Evolutionary conservation across 2,888 invertebrate species (phyloP).

Genomic region (Zaprionus bogoriensis): DNA sequence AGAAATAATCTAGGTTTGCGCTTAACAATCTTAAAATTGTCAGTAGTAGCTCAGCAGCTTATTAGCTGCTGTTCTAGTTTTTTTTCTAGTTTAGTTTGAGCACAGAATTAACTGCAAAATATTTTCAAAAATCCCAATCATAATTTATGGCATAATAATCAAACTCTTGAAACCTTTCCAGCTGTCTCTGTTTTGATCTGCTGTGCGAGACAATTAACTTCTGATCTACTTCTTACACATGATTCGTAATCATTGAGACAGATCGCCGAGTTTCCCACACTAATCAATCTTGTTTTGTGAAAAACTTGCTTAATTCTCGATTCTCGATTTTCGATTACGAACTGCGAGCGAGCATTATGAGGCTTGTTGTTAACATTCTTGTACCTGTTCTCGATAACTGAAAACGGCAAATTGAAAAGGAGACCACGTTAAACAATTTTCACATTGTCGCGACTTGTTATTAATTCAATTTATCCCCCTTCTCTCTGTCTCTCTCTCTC

Average conservation of each 20-base stretch:
- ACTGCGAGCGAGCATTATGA: slow-evolving; percentile 18
- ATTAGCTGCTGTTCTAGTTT: background rate
- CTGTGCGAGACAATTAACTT: no score
- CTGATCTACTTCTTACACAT: background rate
- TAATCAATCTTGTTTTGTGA: slow-evolving; percentile 8
- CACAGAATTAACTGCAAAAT: no score
- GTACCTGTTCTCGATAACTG: slow-evolving; percentile 29
- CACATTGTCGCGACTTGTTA: slow-evolving; percentile 69
- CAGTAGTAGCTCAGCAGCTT: no score
- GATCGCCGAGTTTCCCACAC: slow-evolving; percentile 37
- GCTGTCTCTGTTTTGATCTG: no score
- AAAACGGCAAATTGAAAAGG: slow-evolving; percentile 40
- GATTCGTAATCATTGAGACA: background rate
- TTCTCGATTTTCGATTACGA: slow-evolving; percentile 21
- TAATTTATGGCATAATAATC: no score
- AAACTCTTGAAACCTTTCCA: no score
- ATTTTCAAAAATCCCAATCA: no score
- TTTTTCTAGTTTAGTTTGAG: no score
- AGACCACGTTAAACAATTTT: slow-evolving; percentile 51
- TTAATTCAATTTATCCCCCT: slow-evolving; percentile 56
- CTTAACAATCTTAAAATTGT: no score
- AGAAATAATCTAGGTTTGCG: background rate
- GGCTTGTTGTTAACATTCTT: slow-evolving; percentile 25
- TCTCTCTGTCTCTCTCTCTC: slow-evolving; percentile 14
- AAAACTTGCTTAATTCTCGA: no score